These are phyloP conservation scores for Caenorhabditis latens DNA, from an alignment of 1,140 invertebrate species.

Conservation along the genomic window DNA sequence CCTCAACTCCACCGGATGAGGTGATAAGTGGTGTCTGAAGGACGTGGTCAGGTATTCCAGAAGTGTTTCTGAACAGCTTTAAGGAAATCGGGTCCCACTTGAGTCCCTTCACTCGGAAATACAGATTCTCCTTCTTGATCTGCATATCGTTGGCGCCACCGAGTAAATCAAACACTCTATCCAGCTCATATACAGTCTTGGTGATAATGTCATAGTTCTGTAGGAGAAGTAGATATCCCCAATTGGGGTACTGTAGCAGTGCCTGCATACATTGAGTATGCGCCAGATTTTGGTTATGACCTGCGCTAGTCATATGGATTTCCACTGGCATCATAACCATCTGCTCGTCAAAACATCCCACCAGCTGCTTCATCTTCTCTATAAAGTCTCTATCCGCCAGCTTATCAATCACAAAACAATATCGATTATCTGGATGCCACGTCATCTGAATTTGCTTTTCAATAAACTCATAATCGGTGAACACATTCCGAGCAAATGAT, in stretches of 20 bases:
- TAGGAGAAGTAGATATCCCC: background rate
- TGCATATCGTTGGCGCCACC: background rate
- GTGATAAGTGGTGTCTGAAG: background rate
- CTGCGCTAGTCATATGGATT: background rate
- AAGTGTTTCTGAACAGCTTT: background rate
- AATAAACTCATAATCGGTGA: background rate
- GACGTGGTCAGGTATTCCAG: background rate
- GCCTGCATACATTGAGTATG: background rate
- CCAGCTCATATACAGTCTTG: background rate
- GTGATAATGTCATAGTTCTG: conserved; percentile 7
- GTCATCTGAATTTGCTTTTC: background rate
- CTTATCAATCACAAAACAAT: background rate
- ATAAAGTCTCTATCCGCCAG: background rate
- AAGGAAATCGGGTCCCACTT: background rate
- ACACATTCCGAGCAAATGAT: background rate
- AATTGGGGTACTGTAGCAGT: background rate
- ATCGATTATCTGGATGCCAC: background rate
- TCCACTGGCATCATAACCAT: background rate
- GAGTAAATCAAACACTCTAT: background rate
- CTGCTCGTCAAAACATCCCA: background rate
- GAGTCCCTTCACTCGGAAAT: background rate
- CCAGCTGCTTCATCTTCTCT: background rate
- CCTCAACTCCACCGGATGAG: background rate
- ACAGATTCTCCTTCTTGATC: too few species aligned
- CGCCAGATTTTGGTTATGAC: background rate